Base-by-base conservation (phyloP, 2,113 vertebrate genomes). In the Entomyzon cyanotis region DNA sequence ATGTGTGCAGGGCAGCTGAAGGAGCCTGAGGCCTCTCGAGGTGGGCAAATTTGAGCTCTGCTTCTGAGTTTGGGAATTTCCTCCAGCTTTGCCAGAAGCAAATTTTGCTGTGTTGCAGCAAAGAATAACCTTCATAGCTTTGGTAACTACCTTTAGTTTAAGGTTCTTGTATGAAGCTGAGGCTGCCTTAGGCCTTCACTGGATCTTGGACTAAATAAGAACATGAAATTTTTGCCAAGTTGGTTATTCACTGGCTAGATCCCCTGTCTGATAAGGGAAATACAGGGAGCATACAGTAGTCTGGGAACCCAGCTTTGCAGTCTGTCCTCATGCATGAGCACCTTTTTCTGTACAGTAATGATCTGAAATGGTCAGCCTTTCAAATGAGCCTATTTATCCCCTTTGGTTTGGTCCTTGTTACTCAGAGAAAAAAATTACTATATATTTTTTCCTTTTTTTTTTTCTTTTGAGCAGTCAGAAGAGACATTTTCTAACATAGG, bases 311-410 rank as follows among this genome's bases (percentile, higher is more conserved):
- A 80, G 12, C 19, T 52, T 82, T 83, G 47, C 41, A 76, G 18
- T 62, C 19, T 44, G 22, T 64, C 22, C 17, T 94, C 4, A 3
- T 76, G 46, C 14, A 44, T n/a, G 10, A 64, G 4, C 4, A 9
- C 25, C 8, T 85, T 79, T 8, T 70, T 56, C 30, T 60, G 12
- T 33, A 30, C 1, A 2, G 21, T 39, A 56, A 46, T 33, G 0
- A 19, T 37, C 20, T 76, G 35, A 21, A 70, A 55, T 9, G 49
- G 23, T 64, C 47, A 64, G 23, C 20, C 8, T 1, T 89, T 81
- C 25, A 44, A 12, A 20, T 49, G 22, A 37, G 8, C 0, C 0
- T 42, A 18, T 70, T 87, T 78, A 37, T 47, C n/a, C 4, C 2
- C 28, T 83, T 88, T 44, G 22, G 5, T 47, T 76, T 81, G 35